Evolutionary conservation across 2,113 vertebrate species (phyloP).

Genomic region (Periophthalmodon schlosseri): DNA sequence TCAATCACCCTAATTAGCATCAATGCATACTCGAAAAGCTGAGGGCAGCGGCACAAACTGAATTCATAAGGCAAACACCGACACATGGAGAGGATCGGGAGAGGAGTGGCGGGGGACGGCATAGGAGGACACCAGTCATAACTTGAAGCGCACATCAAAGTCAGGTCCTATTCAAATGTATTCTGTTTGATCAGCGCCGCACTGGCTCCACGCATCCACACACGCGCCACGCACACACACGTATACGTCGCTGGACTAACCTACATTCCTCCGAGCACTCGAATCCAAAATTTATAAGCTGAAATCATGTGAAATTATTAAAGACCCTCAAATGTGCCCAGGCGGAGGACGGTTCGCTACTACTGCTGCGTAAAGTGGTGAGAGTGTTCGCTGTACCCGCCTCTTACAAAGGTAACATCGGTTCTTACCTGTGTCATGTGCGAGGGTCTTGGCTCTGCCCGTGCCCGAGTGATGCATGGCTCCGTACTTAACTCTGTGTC

Average conservation of each 20-base stretch:
- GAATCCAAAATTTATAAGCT: slow-evolving; percentile 16
- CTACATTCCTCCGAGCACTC: slow-evolving; percentile 29
- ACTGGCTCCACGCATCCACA: slow-evolving; percentile 13
- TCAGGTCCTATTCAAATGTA: slow-evolving; percentile 61
- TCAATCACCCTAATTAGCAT: slow-evolving; percentile 61
- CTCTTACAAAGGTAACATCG: slow-evolving; percentile 17
- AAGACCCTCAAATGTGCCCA: slow-evolving; percentile 8
- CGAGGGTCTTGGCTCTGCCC: slow-evolving; percentile 92
- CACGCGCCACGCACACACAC: slow-evolving; percentile 5
- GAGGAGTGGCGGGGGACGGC: slow-evolving; percentile 17
- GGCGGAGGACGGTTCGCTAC: slow-evolving; percentile 2
- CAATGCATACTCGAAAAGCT: slow-evolving; percentile 49
- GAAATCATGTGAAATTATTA: slow-evolving; percentile 26
- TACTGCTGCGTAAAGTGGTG: slow-evolving; percentile 29
- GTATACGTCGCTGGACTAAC: background rate
- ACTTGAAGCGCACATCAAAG: slow-evolving; percentile 73
- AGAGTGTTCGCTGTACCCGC: no score
- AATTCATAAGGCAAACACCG: slow-evolving; percentile 5
- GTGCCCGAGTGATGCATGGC: slow-evolving; percentile 92
- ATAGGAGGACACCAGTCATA: slow-evolving; percentile 61
- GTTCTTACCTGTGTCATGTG: slow-evolving; percentile 93
- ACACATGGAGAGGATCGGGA: slow-evolving; percentile 6
- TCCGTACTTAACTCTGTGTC: slow-evolving; percentile 74
- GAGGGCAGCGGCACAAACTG: slow-evolving; percentile 37
- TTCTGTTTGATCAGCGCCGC: slow-evolving; percentile 61